These are phyloP conservation scores for Nymphalis urticae DNA, from an alignment of 2,888 invertebrate genomes.

Conservation along the genomic window DNA sequence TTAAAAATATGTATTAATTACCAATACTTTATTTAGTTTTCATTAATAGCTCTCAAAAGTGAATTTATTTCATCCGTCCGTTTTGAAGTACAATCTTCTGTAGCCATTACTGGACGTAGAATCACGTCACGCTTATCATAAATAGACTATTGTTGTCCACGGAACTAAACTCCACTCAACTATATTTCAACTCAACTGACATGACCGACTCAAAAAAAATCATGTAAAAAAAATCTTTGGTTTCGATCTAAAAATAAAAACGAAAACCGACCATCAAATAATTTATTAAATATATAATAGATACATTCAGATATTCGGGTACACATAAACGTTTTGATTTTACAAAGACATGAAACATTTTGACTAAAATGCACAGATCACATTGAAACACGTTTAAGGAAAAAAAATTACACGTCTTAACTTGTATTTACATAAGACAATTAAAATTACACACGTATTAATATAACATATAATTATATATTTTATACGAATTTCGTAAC, in stretches of 20 bases:
- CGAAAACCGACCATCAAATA: not conserved
- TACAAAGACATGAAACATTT: not conserved
- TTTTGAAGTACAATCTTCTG: too few species aligned
- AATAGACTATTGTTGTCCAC: too few species aligned
- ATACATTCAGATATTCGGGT: constrained; percentile 4
- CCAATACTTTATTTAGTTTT: too few species aligned
- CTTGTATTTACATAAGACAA: not conserved
- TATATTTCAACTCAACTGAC: too few species aligned
- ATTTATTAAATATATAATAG: constrained; percentile 9
- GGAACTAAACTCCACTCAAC: too few species aligned
- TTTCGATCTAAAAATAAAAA: not conserved
- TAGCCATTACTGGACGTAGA: too few species aligned
- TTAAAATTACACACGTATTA: constrained; percentile 1
- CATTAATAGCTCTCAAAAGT: too few species aligned
- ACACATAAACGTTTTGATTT: not conserved
- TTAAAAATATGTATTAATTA: too few species aligned
- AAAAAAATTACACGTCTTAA: not conserved
- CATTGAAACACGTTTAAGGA: not conserved
- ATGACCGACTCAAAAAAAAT: too few species aligned
- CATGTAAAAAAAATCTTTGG: not conserved
- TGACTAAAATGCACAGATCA: not conserved
- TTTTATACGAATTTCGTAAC: constrained; percentile 38
- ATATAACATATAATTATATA: constrained; percentile 4
- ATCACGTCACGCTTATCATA: too few species aligned
- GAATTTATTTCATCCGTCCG: too few species aligned